Base-by-base conservation (phyloP, 92 coral and sea anemone species). In the Parazoanthus darwini region DNA sequence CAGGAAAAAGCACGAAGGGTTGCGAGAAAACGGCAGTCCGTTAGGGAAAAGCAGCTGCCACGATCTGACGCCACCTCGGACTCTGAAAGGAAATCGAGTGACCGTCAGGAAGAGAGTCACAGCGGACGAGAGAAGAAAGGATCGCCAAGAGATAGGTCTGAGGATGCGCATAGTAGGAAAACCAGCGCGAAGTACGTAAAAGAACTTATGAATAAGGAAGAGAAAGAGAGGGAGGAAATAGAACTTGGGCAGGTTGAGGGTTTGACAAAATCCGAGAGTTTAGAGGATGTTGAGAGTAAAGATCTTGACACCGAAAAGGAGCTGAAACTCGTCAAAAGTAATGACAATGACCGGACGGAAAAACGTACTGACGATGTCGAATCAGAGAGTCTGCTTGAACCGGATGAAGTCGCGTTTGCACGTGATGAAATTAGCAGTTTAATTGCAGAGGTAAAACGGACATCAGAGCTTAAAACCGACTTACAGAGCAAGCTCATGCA, bases 381-480 rank as follows among this genome's bases (percentile, higher is more conserved):
- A 22, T 76, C 78, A 50, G 88, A 91, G 11, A 85, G 85, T 18
- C 67, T 93, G 8, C 92, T 68, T 6, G 98, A 95, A 78, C 98
- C 98, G 2, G 98, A 95, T 42, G 98, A 95, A 58, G 94, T 95
- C 1, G n/a, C 90, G 22, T 93, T 92, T 82, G 96, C 98, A 3
- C 96, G 94, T 14, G 98, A 95, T 38, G 98, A 95, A 56, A 95
- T 95, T n/a, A 92, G 83, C 80, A 95, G 90, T 70, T 81, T 95
- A 23, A 83, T 95, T 35, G 91, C 96, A 0, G 98, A 95, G 46
- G 98, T 91, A 76, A 95, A 95, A 68, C 94, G 90, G 15, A 91
- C 91, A 0, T 79, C 96, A 0, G 92, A 95, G 18, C 92, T 92
- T 66, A 95, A 95, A 86, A 85, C 88, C n/a, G 91, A 85, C 51